Conservation (phyloP, 2,113 vertebrate species). For the Excalfactoria chinensis region DNA sequence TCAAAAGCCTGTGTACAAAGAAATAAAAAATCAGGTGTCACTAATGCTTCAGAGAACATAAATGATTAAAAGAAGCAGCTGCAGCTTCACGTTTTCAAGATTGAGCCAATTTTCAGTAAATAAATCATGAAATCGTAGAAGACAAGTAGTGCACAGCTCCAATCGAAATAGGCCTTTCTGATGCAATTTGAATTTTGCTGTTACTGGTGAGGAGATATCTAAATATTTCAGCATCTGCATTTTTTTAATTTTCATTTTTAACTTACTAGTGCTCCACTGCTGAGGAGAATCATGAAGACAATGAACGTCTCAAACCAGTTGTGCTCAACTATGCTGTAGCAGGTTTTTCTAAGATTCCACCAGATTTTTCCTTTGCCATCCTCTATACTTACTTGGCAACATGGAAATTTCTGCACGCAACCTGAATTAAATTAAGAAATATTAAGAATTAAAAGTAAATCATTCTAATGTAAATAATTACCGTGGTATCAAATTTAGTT, state of each 20-base stretch:
- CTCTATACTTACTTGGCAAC: conserved; percentile 91
- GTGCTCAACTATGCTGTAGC: conserved; percentile 95
- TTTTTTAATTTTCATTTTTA: neutral
- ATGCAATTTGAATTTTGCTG: neutral
- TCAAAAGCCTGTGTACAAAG: conserved; percentile 89
- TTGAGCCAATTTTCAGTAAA: neutral
- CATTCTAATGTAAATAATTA: neutral
- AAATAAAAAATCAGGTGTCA: neutral
- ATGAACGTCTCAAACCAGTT: conserved; percentile 99
- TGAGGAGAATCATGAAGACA: conserved; percentile 98
- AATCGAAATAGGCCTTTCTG: neutral
- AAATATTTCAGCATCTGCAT: neutral
- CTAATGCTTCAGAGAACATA: neutral
- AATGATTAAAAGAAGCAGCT: neutral
- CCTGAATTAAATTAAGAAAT: conserved; percentile 75
- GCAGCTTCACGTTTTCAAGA: neutral
- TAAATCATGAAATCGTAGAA: neutral
- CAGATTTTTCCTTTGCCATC: conserved; percentile 91
- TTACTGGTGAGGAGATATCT: neutral
- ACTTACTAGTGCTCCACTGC: conserved; percentile 95
- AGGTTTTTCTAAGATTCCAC: conserved; percentile 95
- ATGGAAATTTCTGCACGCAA: conserved; percentile 87
- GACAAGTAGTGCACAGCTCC: neutral
- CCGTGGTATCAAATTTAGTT: neutral
- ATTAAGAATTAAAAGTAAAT: neutral